phyloP scores from a whole-genome alignment of 2,113 vertebrate genomes.

The Eudyptes chrysolophus region DNA sequence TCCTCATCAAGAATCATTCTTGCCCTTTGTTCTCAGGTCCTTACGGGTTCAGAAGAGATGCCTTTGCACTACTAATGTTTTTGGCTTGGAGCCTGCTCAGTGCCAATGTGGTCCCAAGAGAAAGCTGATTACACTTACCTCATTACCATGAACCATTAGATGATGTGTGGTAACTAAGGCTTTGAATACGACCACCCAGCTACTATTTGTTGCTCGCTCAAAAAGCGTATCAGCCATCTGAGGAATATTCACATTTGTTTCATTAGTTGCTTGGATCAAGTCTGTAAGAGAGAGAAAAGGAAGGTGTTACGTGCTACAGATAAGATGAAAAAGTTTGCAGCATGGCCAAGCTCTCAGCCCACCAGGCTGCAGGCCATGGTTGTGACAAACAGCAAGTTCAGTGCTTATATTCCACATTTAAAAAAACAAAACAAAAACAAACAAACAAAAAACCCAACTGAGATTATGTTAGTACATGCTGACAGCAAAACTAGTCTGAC shows the following conservation, averaged over 20 bases:
- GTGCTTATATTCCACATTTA: neutral
- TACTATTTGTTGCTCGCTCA: conserved; percentile 95
- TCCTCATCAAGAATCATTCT: neutral
- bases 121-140: conserved; percentile 76
- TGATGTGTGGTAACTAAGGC: conserved; percentile 98
- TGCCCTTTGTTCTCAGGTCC: neutral
- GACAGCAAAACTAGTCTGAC: neutral
- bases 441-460: rapidly evolving
- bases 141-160: conserved; percentile 97
- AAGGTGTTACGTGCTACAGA: neutral
- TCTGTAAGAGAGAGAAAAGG: conserved; percentile 72
- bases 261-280: conserved; percentile 98
- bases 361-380: neutral
- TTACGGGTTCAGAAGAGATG: neutral
- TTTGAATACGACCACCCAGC: conserved; percentile 99
- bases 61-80: neutral
- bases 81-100: neutral
- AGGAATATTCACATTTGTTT: conserved; percentile 98
- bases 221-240: conserved; percentile 98
- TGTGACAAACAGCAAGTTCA: neutral
- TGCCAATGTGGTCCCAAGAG: rapidly evolving
- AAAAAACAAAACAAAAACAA: neutral
- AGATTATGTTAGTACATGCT: neutral
- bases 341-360: neutral
- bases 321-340: neutral